These are phyloP conservation scores for Haplochromis vanheusdeni DNA, from an alignment of 2,113 vertebrate genomes.

Conservation along the genomic window DNA sequence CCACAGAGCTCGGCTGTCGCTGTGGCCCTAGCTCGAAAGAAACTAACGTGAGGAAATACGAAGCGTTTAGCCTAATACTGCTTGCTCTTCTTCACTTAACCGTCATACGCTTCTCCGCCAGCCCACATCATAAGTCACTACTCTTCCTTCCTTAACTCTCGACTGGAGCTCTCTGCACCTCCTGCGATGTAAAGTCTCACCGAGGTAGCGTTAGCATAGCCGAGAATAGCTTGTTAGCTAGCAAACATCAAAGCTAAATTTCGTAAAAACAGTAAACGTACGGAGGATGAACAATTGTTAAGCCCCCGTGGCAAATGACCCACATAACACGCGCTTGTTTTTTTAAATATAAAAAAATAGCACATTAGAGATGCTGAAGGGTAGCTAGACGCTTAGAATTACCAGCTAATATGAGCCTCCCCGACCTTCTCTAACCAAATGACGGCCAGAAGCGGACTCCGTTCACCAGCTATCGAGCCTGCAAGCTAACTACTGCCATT, in stretches of 20 bases:
- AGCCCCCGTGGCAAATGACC: background rate
- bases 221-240: slow-evolving; percentile 31
- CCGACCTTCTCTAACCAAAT: slow-evolving; percentile 44
- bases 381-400: background rate
- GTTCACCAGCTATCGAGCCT: slow-evolving; percentile 22
- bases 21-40: background rate
- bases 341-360: background rate
- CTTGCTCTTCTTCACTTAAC: slow-evolving; percentile 30
- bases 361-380: background rate
- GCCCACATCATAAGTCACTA: slow-evolving; percentile 56
- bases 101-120: slow-evolving; percentile 28
- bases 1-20: background rate
- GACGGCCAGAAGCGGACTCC: slow-evolving; percentile 9
- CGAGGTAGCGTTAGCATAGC: slow-evolving; percentile 61
- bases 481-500: slow-evolving; percentile 8
- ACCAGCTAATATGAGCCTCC: background rate
- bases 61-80: slow-evolving; percentile 7
- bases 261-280: background rate
- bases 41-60: background rate
- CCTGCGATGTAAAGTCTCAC: slow-evolving; percentile 30
- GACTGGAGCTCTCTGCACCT: slow-evolving; percentile 31
- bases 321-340: no score
- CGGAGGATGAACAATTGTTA: background rate
- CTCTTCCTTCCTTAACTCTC: slow-evolving; percentile 58
- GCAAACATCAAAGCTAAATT: background rate